Evolutionary conservation across 2,888 invertebrate species (phyloP), one percentile per base, ranked within the genome.

Genomic region (Nycteola revayana): DNA sequence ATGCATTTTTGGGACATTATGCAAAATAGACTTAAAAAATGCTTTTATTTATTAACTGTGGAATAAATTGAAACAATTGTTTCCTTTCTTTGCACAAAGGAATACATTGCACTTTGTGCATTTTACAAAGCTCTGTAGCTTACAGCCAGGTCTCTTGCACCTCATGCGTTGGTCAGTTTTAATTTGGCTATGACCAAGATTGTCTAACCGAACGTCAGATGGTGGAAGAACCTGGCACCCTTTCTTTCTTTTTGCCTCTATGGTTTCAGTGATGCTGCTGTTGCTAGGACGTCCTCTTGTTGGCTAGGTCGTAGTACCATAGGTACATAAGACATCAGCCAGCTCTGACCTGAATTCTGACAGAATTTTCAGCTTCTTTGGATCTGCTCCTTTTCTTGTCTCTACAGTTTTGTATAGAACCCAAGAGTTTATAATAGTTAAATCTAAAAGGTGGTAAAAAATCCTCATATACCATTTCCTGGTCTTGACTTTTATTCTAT

Each of bases 351-450:
- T n/a, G n/a, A n/a, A 14, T 14, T 3, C 39, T 56, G 23, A 59
- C 56, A 53, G 25, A 62, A 25, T 10, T 60, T 57, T 23, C n/a
- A 47, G 51, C 50, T 57, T 30, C 51, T 52, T 51, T 14, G 14
- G 5, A 14, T 14, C 5, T 2, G 14, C 14, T 14, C n/a, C n/a
- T n/a, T 14, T 14, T 3, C 3, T 14, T 14, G 14, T 14, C 5
- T 14, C 5, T 14, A 14, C 2, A 14, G 2, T 5, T 14, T 14
- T 14, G 5, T 14, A 14, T 5, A 14, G 3, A 14, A 26, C 4
- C 26, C 26, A 26, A n/a, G 26, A 7, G 6, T 26, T 26, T n/a
- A 26, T 10, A 3, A 26, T 8, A 8, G 11, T 11, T 14, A 26
- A 1, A 9, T 26, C 26, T 1, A 26, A 6, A 2, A 21, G 2